phyloP scores from a whole-genome alignment of 2,888 invertebrate genomes.

The Cheilosia impressa region DNA sequence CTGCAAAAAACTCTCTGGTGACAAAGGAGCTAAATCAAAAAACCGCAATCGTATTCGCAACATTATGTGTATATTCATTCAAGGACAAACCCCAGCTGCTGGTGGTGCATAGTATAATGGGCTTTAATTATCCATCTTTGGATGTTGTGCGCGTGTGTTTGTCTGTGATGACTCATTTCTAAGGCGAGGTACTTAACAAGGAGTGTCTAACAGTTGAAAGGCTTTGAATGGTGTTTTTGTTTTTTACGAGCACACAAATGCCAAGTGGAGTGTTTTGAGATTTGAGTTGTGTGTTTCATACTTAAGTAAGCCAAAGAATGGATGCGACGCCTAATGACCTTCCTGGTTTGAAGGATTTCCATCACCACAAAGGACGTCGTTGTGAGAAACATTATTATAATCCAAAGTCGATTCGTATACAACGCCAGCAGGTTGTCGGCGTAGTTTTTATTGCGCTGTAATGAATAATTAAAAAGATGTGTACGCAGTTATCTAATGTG shows the following conservation, averaged over 20 bases:
- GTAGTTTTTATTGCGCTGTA: not conserved
- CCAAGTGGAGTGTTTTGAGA: not conserved
- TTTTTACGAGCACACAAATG: not conserved
- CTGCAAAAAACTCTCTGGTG: not conserved
- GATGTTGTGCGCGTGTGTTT: not conserved
- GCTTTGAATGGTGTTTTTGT: not conserved
- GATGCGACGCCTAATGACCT: not conserved
- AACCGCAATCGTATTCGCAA: not conserved
- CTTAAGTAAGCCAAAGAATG: not conserved
- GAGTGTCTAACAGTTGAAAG: not conserved
- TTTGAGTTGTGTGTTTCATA: not conserved
- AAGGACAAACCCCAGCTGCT: conserved; percentile 4
- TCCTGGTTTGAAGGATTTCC: not conserved
- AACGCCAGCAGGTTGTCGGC: not conserved
- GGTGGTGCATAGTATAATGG: not conserved
- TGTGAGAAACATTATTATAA: not conserved
- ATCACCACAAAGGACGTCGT: not conserved
- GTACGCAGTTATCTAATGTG: not conserved
- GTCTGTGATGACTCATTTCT: conserved; percentile 19
- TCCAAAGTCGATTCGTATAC: no score
- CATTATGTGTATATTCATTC: conserved; percentile 4
- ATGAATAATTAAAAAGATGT: not conserved
- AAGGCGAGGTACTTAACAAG: conserved; percentile 20
- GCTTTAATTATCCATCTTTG: conserved; percentile 1
- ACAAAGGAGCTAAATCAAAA: conserved; percentile 17